Conservation (phyloP, 30 jellyfish, hydroid and myxozoan genomes). For the Aurelia aurita complex sp. Pacific region DNA sequence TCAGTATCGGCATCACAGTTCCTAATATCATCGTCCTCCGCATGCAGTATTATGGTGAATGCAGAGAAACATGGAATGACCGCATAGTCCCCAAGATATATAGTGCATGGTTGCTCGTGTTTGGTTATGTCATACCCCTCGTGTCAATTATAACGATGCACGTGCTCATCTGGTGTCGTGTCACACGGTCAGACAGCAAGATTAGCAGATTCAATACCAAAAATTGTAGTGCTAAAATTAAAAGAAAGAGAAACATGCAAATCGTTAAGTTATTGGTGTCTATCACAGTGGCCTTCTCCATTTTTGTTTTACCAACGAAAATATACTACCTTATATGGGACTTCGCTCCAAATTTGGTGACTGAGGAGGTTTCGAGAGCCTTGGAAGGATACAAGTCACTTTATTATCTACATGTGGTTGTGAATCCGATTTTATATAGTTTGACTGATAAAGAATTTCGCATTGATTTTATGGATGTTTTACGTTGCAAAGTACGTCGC, state of each 20-base stretch:
- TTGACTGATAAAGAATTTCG: conserved; percentile 41
- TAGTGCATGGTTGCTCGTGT: conserved; percentile 22
- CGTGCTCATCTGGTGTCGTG: conserved; percentile 4
- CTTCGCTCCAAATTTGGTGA: conserved; percentile 24
- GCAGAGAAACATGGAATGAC: conserved; percentile 43
- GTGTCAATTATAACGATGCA: conserved; percentile 29
- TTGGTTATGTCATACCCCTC: conserved; percentile 35
- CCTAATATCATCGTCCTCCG: conserved; percentile 47
- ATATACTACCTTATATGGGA: conserved; percentile 36
- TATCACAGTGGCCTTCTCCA: conserved; percentile 25
- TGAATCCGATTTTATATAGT: conserved; percentile 53
- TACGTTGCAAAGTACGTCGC: conserved; percentile 12
- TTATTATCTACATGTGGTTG: conserved; percentile 36
- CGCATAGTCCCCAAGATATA: conserved; percentile 35
- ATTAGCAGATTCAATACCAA: no score
- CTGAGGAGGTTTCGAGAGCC: conserved; percentile 1
- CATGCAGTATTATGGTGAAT: conserved; percentile 30
- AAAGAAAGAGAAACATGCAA: conserved; percentile 19
- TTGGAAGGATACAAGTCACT: conserved; percentile 37
- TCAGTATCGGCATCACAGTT: neutral
- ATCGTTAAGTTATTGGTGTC: conserved; percentile 17
- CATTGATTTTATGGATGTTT: conserved; percentile 9
- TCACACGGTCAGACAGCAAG: no score
- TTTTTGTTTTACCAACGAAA: conserved; percentile 43
- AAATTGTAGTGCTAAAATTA: neutral